phyloP scores from a whole-genome alignment of 2,113 vertebrate species.

The Nansenia antarctica region DNA sequence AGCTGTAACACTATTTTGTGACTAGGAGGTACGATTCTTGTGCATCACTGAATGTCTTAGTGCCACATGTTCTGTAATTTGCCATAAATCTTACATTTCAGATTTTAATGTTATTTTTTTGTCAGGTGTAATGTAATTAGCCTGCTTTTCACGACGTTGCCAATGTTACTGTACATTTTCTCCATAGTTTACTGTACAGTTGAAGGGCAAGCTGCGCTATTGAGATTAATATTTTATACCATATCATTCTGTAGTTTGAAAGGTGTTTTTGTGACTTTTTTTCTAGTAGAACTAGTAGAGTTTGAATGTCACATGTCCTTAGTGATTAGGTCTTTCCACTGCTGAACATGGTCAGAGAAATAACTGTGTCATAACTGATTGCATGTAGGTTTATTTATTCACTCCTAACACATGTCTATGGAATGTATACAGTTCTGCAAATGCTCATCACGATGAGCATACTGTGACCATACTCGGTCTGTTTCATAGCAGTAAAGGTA shows the following conservation, averaged over 20 bases:
- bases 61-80: not conserved
- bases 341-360: not conserved
- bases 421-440: no score
- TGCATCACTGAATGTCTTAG: not conserved
- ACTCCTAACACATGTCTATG: no score
- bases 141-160: conserved; percentile 17
- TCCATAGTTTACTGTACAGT: conserved; percentile 13
- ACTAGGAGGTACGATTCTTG: not conserved
- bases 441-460: no score
- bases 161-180: conserved; percentile 19
- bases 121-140: conserved; percentile 4
- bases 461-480: not conserved
- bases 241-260: conserved; percentile 9
- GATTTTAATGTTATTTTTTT: conserved; percentile 11
- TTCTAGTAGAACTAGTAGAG: no score
- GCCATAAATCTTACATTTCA: conserved; percentile 4
- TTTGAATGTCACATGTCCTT: not conserved
- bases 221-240: conserved; percentile 37
- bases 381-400: no score
- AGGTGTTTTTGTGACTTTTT: not conserved
- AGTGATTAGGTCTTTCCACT: not conserved
- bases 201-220: conserved; percentile 22
- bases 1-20: not conserved
- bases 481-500: not conserved
- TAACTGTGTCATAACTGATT: no score